These are phyloP conservation scores for Itoplectis maculator DNA, from an alignment of 2,888 invertebrate species.

Conservation along the genomic window DNA sequence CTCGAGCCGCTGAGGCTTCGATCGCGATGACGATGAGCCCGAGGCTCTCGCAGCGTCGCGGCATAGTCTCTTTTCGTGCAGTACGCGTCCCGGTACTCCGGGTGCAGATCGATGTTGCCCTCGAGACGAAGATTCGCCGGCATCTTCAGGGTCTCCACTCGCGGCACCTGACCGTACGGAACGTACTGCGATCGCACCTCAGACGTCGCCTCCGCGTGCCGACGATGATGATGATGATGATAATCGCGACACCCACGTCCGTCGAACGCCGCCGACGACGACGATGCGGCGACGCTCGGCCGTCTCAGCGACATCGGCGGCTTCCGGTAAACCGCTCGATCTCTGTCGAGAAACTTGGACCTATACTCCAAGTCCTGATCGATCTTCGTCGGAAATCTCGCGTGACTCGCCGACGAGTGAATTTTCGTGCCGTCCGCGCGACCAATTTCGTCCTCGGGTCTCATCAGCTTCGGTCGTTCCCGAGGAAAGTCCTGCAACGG, in stretches of 20 bases:
- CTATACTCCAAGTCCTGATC: slow-evolving; percentile 84
- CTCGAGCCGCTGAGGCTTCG: slow-evolving; percentile 78
- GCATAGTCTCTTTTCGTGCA: slow-evolving; percentile 71
- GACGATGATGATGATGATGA: slow-evolving; percentile 28
- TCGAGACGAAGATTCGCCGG: slow-evolving; percentile 83
- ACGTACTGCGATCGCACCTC: slow-evolving; percentile 79
- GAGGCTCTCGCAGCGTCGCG: slow-evolving; percentile 65
- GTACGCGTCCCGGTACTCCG: slow-evolving; percentile 85
- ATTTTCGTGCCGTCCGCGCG: slow-evolving; percentile 81
- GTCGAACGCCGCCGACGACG: slow-evolving; percentile 50
- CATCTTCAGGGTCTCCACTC: slow-evolving; percentile 79
- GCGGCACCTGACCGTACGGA: slow-evolving; percentile 78
- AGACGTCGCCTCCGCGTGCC: slow-evolving; percentile 69
- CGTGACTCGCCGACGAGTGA: slow-evolving; percentile 68
- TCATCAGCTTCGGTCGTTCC: slow-evolving; percentile 83
- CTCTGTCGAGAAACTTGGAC: slow-evolving; percentile 78
- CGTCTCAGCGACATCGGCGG: slow-evolving; percentile 74
- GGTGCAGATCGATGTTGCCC: slow-evolving; percentile 82
- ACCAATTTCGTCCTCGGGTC: slow-evolving; percentile 82
- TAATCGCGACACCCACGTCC: slow-evolving; percentile 56
- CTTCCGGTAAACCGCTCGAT: slow-evolving; percentile 76
- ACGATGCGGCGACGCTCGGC: slow-evolving; percentile 63
- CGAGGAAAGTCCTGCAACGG: slow-evolving; percentile 84
- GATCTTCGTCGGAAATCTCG: slow-evolving; percentile 79
- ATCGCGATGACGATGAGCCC: slow-evolving; percentile 74